A percentile compares a stretch with the other conserved stretches of the same genome.
Evolutionary conservation across 2,113 vertebrate genomes (phyloP).

Genomic region (Empidonax traillii): DNA sequence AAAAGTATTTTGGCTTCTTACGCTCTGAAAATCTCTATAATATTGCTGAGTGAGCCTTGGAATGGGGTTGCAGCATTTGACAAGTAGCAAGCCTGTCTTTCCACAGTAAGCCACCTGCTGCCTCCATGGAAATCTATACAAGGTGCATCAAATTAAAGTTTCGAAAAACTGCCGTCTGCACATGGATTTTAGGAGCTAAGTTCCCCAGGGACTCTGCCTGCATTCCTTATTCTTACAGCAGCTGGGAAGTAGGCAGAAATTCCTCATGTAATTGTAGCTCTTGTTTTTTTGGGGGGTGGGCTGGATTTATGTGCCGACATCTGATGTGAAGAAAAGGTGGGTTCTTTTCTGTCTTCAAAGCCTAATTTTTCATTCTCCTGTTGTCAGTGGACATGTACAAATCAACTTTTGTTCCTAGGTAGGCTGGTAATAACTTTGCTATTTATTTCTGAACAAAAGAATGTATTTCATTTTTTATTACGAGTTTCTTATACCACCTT

Average conservation of each 20-base stretch:
- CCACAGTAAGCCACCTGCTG: background rate
- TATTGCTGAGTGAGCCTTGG: background rate
- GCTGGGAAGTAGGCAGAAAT: background rate
- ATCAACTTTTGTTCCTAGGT: background rate
- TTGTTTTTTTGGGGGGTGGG: background rate
- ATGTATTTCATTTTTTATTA: background rate
- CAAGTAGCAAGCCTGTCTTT: background rate
- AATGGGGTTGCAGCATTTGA: background rate
- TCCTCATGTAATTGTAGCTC: background rate
- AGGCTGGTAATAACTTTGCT: background rate
- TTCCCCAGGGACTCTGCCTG: background rate
- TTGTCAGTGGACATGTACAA: background rate
- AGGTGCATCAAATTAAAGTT: background rate
- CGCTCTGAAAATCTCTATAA: background rate
- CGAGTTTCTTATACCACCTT: background rate
- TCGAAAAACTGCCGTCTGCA: background rate
- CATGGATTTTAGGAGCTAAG: background rate
- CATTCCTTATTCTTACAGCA: background rate
- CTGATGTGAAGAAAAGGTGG: background rate
- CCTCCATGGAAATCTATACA: background rate
- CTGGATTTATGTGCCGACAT: background rate
- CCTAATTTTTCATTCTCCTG: background rate
- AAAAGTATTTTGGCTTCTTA: background rate
- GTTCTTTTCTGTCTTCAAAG: background rate
- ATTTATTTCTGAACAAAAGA: background rate